Conservation (phyloP, 92 coral and sea anemone species). For the Epizoanthus stellaris region DNA sequence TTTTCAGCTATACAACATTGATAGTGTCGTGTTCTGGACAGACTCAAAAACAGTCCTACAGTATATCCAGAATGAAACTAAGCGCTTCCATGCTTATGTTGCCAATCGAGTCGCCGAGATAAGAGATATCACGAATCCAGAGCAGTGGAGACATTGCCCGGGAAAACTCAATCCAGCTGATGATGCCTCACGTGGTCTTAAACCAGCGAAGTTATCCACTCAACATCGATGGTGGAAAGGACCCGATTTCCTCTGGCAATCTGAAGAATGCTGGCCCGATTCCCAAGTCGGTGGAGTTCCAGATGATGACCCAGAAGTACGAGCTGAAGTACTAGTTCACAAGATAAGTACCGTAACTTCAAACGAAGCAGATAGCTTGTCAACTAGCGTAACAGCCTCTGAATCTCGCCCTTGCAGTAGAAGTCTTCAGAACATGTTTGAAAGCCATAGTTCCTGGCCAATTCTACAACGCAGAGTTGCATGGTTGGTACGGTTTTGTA, state of each 20-base stretch:
- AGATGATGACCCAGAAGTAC: conserved; percentile 17
- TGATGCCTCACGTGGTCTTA: conserved; percentile 58
- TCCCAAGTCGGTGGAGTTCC: conserved; percentile 24
- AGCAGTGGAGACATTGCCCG: conserved; percentile 52
- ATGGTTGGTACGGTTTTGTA: conserved; percentile 63
- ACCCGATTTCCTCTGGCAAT: conserved; percentile 37
- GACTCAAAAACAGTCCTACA: conserved; percentile 45
- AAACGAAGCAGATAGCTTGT: conserved; percentile 8
- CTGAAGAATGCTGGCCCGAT: conserved; percentile 36
- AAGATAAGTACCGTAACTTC: conserved; percentile 14
- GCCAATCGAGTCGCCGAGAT: conserved; percentile 57
- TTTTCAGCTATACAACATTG: conserved; percentile 29
- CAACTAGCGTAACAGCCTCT: not conserved
- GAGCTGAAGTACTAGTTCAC: conserved; percentile 39
- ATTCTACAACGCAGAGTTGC: conserved; percentile 60
- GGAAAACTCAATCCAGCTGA: conserved; percentile 46
- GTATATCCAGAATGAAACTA: conserved; percentile 54
- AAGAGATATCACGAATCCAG: conserved; percentile 41
- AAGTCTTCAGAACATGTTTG: conserved; percentile 7
- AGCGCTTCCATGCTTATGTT: conserved; percentile 53
- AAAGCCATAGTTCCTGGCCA: conserved; percentile 55
- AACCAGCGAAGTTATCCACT: conserved; percentile 50
- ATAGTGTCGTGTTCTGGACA: conserved; percentile 44
- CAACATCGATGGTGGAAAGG: conserved; percentile 44
- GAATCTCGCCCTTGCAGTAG: not conserved